phyloP scores from a whole-genome alignment of 2,797 vertebrate genomes.

The Syncerus caffer region DNA sequence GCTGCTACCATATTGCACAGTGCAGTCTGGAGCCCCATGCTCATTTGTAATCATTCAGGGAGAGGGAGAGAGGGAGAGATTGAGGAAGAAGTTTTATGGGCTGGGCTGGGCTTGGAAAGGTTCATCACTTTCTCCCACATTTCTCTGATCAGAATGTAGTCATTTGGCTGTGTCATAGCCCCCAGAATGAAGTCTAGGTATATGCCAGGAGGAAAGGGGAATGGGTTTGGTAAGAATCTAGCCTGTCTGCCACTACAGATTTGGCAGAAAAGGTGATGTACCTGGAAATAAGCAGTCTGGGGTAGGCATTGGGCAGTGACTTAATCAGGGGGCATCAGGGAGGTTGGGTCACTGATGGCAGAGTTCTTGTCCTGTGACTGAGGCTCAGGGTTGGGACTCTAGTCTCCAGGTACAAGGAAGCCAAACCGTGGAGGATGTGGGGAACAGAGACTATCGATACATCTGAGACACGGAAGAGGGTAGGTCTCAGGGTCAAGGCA shows the following conservation, averaged over 20 bases:
- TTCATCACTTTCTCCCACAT: not conserved
- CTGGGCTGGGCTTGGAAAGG: not conserved
- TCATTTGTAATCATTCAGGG: not conserved
- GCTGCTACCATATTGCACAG: not conserved
- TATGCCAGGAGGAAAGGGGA: not conserved
- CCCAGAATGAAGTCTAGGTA: not conserved
- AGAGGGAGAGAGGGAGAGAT: not conserved
- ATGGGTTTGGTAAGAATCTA: not conserved
- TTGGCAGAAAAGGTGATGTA: not conserved
- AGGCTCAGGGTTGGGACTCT: not conserved
- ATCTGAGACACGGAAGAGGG: not conserved
- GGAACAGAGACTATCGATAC: too few relatives aligned
- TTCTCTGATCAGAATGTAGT: not conserved
- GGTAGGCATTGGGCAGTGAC: not conserved
- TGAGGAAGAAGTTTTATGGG: not conserved
- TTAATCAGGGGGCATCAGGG: not conserved
- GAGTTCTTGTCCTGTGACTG: not conserved
- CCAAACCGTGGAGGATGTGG: not conserved
- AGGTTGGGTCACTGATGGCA: not conserved
- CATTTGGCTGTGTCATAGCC: not conserved
- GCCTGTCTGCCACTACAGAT: not conserved
- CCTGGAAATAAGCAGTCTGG: not conserved
- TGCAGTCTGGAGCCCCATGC: not conserved
- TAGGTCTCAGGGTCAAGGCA: not conserved
- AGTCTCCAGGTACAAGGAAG: not conserved